Conservation (phyloP, 2,113 vertebrate genomes). For the Isichthys henryi region DNA sequence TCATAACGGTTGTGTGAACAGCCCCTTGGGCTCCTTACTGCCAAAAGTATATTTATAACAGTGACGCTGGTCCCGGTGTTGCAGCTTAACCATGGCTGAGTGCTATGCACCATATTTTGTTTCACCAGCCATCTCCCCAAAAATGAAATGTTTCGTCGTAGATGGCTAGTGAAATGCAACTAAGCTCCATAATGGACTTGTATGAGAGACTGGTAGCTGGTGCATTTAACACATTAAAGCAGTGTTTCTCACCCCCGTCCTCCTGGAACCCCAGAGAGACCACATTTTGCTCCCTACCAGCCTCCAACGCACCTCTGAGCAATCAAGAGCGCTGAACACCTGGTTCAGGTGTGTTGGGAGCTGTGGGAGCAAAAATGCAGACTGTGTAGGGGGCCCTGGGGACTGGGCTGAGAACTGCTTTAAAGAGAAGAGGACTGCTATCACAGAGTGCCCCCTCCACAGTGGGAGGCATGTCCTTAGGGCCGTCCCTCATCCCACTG, state of each 20-base stretch:
- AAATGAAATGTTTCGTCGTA: background rate
- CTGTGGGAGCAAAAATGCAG: background rate
- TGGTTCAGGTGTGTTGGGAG: background rate
- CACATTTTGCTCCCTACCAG: background rate
- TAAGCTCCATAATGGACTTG: background rate
- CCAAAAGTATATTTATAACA: slow-evolving; percentile 11
- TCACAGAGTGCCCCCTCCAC: background rate
- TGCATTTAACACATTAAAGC: background rate
- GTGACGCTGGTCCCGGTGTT: background rate
- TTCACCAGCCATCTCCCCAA: background rate
- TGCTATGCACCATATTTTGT: background rate
- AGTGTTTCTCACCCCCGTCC: background rate
- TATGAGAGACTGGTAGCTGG: background rate
- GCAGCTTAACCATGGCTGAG: background rate
- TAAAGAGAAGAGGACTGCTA: background rate
- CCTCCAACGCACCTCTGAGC: background rate
- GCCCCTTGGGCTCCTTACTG: background rate
- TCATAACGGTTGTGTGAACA: slow-evolving; percentile 10
- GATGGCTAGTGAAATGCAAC: background rate
- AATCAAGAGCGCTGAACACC: too few relatives aligned
- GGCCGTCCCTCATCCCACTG: background rate
- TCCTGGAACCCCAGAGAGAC: background rate
- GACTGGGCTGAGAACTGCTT: background rate
- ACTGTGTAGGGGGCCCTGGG: background rate
- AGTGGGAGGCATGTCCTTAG: background rate